Percentiles rank a stretch among this genome's conserved stretches.
Conservation (phyloP, 2,797 vertebrate genomes). For the Aotus griseimembra region DNA sequence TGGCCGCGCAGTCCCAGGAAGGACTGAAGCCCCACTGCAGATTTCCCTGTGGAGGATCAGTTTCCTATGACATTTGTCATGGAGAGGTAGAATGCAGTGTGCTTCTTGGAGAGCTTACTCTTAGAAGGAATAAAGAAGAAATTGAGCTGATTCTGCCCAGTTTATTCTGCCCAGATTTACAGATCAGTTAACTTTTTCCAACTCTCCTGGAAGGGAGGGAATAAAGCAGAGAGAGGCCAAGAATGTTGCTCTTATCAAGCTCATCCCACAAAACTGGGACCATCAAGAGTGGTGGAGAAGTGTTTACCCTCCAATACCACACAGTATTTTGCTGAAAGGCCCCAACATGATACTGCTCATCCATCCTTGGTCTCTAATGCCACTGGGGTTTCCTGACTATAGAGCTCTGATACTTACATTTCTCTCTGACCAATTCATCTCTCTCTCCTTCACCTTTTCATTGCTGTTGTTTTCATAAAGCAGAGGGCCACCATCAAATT, state of each 20-base stretch:
- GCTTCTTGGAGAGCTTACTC: not conserved
- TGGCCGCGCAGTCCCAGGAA: not conserved
- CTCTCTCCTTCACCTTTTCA: not conserved
- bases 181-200: not conserved
- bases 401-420: not conserved
- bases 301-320: not conserved
- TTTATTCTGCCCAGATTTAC: not conserved
- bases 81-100: not conserved
- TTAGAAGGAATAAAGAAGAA: not conserved
- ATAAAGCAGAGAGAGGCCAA: not conserved
- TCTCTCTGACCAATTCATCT: not conserved
- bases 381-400: too few relatives aligned
- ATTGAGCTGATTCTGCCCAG: too few relatives aligned
- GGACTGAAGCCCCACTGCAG: not conserved
- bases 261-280: not conserved
- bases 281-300: not conserved
- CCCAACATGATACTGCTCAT: accelerated
- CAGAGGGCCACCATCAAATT: not conserved
- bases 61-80: not conserved
- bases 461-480: not conserved
- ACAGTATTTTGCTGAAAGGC: not conserved
- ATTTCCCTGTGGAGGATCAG: not conserved
- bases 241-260: not conserved
- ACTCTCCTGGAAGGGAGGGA: not conserved
- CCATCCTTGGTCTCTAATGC: not conserved